A percentile compares a stretch with the other conserved stretches of the same genome.
Evolutionary conservation across 2,113 vertebrate genomes (phyloP).

Genomic region (Brienomyrus longianalis): DNA sequence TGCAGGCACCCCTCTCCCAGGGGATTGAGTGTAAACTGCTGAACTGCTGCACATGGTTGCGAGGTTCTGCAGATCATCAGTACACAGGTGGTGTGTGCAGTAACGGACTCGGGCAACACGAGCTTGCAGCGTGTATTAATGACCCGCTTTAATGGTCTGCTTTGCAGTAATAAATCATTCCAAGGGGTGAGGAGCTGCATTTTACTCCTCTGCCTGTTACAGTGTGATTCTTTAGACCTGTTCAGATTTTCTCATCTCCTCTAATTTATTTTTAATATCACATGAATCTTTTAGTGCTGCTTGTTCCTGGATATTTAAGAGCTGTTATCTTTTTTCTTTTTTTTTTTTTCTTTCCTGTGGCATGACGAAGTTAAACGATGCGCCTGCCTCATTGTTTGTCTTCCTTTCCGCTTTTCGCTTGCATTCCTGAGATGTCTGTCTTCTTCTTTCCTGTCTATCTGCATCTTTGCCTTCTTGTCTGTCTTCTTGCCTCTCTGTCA

Average conservation of each 20-base stretch:
- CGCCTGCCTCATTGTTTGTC: neutral
- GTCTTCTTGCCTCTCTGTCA: neutral
- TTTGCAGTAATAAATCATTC: constrained; percentile 5
- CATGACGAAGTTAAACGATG: neutral
- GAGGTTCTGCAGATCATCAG: neutral
- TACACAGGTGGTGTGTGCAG: neutral
- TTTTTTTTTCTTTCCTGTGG: neutral
- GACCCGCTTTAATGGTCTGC: neutral
- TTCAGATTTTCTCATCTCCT: constrained; percentile 8
- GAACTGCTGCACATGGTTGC: neutral
- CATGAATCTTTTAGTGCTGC: constrained; percentile 16
- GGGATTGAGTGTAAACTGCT: neutral
- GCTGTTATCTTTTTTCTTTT: constrained; percentile 2
- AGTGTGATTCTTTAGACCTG: neutral
- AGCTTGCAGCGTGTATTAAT: neutral
- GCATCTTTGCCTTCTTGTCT: neutral
- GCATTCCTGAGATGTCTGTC: neutral
- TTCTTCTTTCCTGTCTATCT: neutral
- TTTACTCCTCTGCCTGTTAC: neutral
- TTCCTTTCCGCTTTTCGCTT: neutral
- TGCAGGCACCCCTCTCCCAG: neutral
- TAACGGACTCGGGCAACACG: neutral
- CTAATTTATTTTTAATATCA: constrained; percentile 19
- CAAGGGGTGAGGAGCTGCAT: neutral
- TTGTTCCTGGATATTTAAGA: constrained; percentile 4